phyloP scores from a whole-genome alignment of 2,888 invertebrate species.

The Dioctria linearis region DNA sequence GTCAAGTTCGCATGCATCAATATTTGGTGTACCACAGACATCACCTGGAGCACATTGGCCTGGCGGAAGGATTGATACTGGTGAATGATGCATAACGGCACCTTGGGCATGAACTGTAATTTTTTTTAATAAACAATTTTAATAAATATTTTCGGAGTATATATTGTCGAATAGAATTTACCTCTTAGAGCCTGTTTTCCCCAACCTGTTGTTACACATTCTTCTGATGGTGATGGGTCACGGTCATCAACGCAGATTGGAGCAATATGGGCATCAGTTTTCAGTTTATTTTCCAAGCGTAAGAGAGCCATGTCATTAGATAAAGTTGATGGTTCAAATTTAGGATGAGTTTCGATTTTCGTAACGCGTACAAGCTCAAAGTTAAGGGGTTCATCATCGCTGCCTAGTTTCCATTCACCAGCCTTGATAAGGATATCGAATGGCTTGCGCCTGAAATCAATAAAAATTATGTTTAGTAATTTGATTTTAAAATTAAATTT shows the following conservation, averaged over 20 bases:
- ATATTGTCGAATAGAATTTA: slow-evolving; percentile 69
- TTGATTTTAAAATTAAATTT: slow-evolving; percentile 1
- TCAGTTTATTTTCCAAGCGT: slow-evolving; percentile 76
- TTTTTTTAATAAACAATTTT: slow-evolving; percentile 55
- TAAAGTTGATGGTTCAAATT: slow-evolving; percentile 75
- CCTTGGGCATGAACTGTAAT: slow-evolving; percentile 80
- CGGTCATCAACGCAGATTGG: slow-evolving; percentile 81
- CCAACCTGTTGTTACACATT: slow-evolving; percentile 87
- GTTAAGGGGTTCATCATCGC: slow-evolving; percentile 84
- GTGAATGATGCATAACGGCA: slow-evolving; percentile 82
- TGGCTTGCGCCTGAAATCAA: slow-evolving; percentile 73
- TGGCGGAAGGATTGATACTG: slow-evolving; percentile 75
- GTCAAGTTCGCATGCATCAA: slow-evolving; percentile 86
- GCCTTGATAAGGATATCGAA: slow-evolving; percentile 82
- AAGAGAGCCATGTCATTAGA: slow-evolving; percentile 82
- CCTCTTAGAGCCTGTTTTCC: slow-evolving; percentile 84
- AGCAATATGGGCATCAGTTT: slow-evolving; percentile 80
- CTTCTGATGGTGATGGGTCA: slow-evolving; percentile 73
- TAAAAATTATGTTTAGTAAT: background rate
- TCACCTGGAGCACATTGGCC: slow-evolving; percentile 72
- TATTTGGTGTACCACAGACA: slow-evolving; percentile 79
- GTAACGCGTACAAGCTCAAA: slow-evolving; percentile 84
- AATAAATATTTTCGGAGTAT: background rate
- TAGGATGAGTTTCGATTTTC: slow-evolving; percentile 80
- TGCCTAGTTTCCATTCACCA: slow-evolving; percentile 88